Conservation (phyloP, 2,888 invertebrate genomes). For the Cerceris rybyensis region DNA sequence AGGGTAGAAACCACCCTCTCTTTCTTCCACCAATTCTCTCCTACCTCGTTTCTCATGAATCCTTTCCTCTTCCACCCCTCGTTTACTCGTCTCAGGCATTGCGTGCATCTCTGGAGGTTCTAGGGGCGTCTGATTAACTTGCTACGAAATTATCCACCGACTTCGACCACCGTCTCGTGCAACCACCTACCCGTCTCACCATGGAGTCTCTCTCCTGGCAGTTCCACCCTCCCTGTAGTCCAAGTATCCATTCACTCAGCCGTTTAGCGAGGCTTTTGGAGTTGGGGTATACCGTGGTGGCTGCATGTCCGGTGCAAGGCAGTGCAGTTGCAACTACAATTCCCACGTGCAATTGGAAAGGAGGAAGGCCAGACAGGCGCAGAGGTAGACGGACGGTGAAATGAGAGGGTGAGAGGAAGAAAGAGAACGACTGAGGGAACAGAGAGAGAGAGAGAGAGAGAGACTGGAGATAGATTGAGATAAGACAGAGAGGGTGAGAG, state of each 20-base stretch:
- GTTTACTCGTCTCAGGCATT: slow-evolving; percentile 31
- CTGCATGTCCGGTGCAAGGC: slow-evolving; percentile 55
- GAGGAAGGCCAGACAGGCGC: slow-evolving; percentile 13
- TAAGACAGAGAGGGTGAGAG: background rate
- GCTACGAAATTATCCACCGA: slow-evolving; percentile 69
- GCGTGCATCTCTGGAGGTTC: slow-evolving; percentile 57
- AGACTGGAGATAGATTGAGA: too few relatives aligned
- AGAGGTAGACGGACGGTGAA: slow-evolving; percentile 2
- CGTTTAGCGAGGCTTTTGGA: slow-evolving; percentile 30
- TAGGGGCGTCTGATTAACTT: slow-evolving; percentile 71
- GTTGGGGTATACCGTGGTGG: slow-evolving; percentile 34
- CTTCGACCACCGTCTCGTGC: slow-evolving; percentile 14
- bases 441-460: background rate
- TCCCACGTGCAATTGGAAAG: slow-evolving; percentile 43
- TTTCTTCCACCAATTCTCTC: background rate
- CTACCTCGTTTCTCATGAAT: background rate
- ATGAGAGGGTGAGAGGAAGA: slow-evolving; percentile 8
- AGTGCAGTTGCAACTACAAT: slow-evolving; percentile 59
- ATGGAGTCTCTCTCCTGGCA: slow-evolving; percentile 5
- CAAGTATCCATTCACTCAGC: slow-evolving; percentile 41
- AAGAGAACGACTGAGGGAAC: too few relatives aligned
- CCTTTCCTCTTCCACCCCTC: slow-evolving; percentile 1
- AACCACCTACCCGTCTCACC: background rate
- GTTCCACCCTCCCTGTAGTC: slow-evolving; percentile 47
- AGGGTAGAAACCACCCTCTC: slow-evolving; percentile 31